A percentile compares a stretch with the other conserved stretches of the same genome.
Evolutionary conservation across 2,113 vertebrate genomes (phyloP).

Genomic region (Cyanoliseus patagonus): DNA sequence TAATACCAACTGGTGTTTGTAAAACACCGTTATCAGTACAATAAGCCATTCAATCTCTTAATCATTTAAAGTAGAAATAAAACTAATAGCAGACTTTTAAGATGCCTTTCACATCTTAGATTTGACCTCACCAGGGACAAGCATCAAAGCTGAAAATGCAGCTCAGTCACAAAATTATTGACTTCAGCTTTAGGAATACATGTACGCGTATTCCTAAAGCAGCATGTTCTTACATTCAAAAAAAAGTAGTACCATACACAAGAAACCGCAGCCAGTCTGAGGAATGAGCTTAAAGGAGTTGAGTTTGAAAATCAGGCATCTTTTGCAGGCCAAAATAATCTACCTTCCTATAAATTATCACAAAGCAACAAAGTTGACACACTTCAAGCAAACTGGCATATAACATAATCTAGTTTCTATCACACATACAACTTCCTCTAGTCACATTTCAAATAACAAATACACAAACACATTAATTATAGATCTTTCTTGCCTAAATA

Average conservation of each 20-base stretch:
- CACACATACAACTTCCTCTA: background rate
- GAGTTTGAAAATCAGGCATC: background rate
- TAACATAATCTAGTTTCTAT: background rate
- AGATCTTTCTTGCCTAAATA: background rate
- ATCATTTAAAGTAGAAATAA: background rate
- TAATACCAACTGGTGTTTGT: background rate
- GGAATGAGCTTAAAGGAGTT: background rate
- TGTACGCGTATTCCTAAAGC: background rate
- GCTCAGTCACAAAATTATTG: background rate
- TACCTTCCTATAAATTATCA: background rate
- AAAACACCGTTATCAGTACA: background rate
- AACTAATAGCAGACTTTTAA: background rate
- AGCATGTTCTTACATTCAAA: background rate
- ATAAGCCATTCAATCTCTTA: background rate
- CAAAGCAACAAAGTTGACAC: background rate
- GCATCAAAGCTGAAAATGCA: background rate
- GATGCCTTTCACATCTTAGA: background rate
- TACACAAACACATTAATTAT: background rate
- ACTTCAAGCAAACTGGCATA: background rate
- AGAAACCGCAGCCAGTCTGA: background rate
- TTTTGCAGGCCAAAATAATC: background rate
- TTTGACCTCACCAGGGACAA: background rate
- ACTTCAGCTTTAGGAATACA: background rate
- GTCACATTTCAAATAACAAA: background rate
- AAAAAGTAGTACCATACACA: background rate